phyloP scores from a whole-genome alignment of 2,113 vertebrate genomes.

The Dromaius novaehollandiae region DNA sequence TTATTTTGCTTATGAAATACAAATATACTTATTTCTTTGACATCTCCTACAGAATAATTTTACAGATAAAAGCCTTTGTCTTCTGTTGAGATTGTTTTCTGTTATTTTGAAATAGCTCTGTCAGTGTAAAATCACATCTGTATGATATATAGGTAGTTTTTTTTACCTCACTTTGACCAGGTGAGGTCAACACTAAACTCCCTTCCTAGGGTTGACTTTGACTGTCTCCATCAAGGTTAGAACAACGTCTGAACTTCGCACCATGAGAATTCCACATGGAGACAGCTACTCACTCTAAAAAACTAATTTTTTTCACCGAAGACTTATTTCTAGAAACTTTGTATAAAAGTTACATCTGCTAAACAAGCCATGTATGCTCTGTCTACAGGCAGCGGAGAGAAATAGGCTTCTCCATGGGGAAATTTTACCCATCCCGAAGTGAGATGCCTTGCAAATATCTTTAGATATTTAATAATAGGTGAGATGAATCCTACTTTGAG shows the following conservation, averaged over 20 bases:
- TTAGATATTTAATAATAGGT: neutral
- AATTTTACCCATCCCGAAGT: neutral
- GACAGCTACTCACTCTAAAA: neutral
- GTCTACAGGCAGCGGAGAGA: neutral
- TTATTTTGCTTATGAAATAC: neutral
- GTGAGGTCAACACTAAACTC: neutral
- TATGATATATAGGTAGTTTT: neutral
- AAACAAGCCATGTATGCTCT: neutral
- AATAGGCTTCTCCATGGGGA: neutral
- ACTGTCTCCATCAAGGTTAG: neutral
- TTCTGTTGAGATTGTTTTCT: rapidly evolving
- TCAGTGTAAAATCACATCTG: neutral
- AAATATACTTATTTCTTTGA: neutral
- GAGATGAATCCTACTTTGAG: neutral
- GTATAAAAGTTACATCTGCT: neutral
- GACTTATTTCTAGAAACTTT: neutral
- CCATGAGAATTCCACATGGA: neutral
- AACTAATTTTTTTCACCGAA: neutral
- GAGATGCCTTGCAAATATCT: neutral
- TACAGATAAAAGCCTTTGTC: neutral
- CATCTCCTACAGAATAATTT: rapidly evolving
- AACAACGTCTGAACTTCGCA: neutral
- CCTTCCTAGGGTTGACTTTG: neutral
- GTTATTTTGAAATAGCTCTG: neutral
- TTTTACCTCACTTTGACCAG: neutral